These are phyloP conservation scores for Phataginus tetradactyla DNA, from an alignment of 2,797 vertebrate genomes.

Conservation along the genomic window DNA sequence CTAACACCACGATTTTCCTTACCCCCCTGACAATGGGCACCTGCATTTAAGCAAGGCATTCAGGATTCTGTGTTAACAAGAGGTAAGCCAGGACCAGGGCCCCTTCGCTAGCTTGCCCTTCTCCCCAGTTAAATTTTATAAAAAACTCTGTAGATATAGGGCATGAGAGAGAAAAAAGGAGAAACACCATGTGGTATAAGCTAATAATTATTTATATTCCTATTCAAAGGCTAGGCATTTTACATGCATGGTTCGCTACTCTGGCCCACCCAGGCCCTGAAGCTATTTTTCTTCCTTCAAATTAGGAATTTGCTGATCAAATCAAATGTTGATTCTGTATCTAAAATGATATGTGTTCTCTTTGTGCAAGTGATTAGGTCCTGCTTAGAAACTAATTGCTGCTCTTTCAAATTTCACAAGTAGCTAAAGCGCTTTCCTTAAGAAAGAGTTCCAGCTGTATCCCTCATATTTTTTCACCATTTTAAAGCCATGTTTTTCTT, in stretches of 20 bases:
- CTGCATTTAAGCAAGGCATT: not conserved
- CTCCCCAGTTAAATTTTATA: constrained; percentile 29
- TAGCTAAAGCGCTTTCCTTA: not conserved
- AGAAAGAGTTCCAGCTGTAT: not conserved
- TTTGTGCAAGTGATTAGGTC: constrained; percentile 78
- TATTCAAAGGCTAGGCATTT: constrained; percentile 82
- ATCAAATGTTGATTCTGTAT: constrained; percentile 80
- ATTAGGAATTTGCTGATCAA: constrained; percentile 76
- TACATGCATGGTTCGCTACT: constrained; percentile 63
- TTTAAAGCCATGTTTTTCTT: constrained; percentile 18
- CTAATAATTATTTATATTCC: constrained; percentile 85
- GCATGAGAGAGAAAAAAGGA: constrained; percentile 32
- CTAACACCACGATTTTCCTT: not conserved
- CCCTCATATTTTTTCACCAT: not conserved
- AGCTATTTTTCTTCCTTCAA: constrained; percentile 84
- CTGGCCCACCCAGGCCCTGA: constrained; percentile 76
- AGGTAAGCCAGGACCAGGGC: not conserved
- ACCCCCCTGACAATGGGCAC: not conserved
- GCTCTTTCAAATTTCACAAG: constrained; percentile 44
- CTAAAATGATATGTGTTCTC: constrained; percentile 68
- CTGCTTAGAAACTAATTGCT: constrained; percentile 67
- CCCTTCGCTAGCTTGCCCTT: not conserved
- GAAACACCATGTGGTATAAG: constrained; percentile 74
- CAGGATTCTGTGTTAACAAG: not conserved
- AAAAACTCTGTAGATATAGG: constrained; percentile 60